A percentile compares a stretch with the other conserved stretches of the same genome.
Evolutionary conservation across 2,888 invertebrate genomes (phyloP).

Genomic region (Taphrorychus bicolor): DNA sequence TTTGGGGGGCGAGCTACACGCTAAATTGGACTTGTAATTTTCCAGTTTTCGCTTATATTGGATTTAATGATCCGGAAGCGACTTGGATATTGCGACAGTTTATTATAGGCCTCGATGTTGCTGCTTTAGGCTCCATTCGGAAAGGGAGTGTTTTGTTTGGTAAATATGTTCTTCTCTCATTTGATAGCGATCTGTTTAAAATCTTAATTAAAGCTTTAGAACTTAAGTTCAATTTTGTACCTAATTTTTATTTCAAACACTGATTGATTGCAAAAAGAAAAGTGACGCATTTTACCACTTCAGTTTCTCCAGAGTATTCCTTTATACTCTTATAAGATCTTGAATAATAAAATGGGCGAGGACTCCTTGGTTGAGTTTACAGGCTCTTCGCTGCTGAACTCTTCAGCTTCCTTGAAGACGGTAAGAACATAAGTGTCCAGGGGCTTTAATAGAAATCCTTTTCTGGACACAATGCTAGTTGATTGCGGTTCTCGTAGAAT

Average conservation of each 20-base stretch:
- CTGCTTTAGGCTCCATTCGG: neutral
- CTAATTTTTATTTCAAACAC: no score
- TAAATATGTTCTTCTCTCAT: no score
- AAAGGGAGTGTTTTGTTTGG: no score
- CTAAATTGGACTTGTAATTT: slow-evolving; percentile 39
- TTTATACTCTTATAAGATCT: slow-evolving; percentile 78
- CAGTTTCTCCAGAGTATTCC: slow-evolving; percentile 79
- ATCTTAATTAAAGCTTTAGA: no score
- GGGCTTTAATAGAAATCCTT: slow-evolving; percentile 76
- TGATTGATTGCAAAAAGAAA: slow-evolving; percentile 61
- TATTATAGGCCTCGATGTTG: neutral
- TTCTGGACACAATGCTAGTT: slow-evolving; percentile 70
- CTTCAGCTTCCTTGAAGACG: slow-evolving; percentile 61
- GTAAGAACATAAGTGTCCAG: slow-evolving; percentile 60
- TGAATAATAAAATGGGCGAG: slow-evolving; percentile 54
- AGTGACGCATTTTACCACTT: slow-evolving; percentile 66
- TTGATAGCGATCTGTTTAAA: no score
- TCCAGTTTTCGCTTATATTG: slow-evolving; percentile 40
- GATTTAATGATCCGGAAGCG: slow-evolving; percentile 35
- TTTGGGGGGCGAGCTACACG: slow-evolving; percentile 32
- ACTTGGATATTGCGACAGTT: slow-evolving; percentile 20
- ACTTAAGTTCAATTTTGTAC: no score
- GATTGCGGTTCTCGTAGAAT: slow-evolving; percentile 74
- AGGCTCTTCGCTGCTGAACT: slow-evolving; percentile 49
- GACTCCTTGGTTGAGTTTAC: slow-evolving; percentile 13